Conservation (phyloP, 2,797 vertebrate genomes). For the Ctenosaura bakeri region DNA sequence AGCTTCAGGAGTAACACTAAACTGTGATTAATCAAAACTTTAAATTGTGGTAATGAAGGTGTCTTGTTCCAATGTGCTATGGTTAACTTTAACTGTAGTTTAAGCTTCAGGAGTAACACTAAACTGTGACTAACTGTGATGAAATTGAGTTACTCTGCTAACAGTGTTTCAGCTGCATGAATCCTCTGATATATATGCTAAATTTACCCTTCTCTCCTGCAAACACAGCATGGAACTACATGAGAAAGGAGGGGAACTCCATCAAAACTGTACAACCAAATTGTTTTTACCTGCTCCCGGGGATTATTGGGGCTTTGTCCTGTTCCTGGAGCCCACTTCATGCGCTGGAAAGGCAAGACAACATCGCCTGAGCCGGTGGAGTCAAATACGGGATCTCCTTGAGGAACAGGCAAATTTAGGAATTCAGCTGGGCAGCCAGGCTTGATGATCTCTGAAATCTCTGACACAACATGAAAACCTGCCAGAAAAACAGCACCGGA, state of each 20-base stretch:
- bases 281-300: conserved; percentile 85
- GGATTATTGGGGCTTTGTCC: conserved; percentile 94
- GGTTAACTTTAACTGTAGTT: no score
- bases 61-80: no score
- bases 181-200: neutral
- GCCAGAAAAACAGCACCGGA: conserved; percentile 44
- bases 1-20: no score
- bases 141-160: neutral
- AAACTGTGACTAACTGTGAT: neutral
- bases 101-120: no score
- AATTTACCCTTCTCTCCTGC: neutral
- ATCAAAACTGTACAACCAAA: fast-evolving
- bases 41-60: no score
- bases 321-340: conserved; percentile 86
- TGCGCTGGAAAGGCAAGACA: conserved; percentile 90
- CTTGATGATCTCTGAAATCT: conserved; percentile 85
- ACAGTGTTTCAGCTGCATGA: neutral
- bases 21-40: no score
- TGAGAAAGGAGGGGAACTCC: neutral
- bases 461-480: conserved; percentile 92
- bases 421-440: conserved; percentile 94
- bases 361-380: conserved; percentile 79
- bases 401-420: conserved; percentile 88
- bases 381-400: conserved; percentile 88
- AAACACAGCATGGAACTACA: neutral